Evolutionary conservation across 1,140 invertebrate species (phyloP), one percentile per base, ranked within the genome.

Genomic region (Ephestia elutella): DNA sequence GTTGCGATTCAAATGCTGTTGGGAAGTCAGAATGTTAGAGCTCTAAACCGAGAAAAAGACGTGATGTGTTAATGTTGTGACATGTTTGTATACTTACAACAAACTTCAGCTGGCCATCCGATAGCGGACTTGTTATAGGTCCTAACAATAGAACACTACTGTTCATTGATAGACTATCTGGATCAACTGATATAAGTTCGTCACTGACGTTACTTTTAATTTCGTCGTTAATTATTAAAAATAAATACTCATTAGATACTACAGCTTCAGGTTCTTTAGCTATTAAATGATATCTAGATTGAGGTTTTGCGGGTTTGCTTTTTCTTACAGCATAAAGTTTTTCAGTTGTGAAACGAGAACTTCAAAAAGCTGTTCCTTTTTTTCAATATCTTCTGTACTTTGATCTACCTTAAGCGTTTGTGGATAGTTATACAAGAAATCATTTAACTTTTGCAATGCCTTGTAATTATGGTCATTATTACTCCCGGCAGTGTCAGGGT

Each of bases 141-240:
- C 85, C 85, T 19, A 87, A 62, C 57, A 86, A 68, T 50, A 87
- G 63, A 21, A 85, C 75, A 63, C 79, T 86, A 35, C 80, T 80
- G 59, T 87, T 87, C 62, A 59, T 70, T 28, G 75, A 71, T n/a
- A 87, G 67, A 35, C 73, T 86, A 8, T 86, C 73, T n/a, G 85
- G 82, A 57, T 87, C 79, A 0, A 86, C 82, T 8, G 66, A 62
- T 64, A 86, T 73, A 19, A 85, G 57, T 51, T 83, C 80, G 49
- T 81, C 79, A 58, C 68, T 80, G 5, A 57, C 70, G 55, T 73
- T 79, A 35, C 61, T 75, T 62, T 78, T 76, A 38, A 86, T 73
- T 74, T 86, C 85, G 18, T 87, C 83, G 63, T 86, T 86, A 30
- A 86, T 59, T 54, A 87, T 74, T 32, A 87, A 65, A 70, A 87